Percentiles rank a stretch among this genome's conserved stretches.
phyloP scores from a whole-genome alignment of 2,797 vertebrate genomes.

The Mionectes olivaceus region DNA sequence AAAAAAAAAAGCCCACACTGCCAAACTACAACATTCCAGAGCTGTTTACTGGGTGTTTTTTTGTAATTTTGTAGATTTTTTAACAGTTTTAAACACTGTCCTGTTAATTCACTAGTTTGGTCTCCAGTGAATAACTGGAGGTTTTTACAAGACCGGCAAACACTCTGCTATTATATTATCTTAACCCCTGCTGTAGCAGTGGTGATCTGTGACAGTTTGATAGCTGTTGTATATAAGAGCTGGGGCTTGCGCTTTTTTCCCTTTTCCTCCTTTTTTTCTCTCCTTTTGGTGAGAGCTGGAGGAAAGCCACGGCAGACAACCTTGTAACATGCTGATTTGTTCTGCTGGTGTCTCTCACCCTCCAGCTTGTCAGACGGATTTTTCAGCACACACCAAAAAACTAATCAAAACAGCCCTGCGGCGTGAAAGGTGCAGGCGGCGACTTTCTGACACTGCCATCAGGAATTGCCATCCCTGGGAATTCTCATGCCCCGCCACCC shows the following conservation, averaged over 20 bases:
- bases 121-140: neutral
- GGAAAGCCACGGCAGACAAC: neutral
- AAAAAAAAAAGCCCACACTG: neutral
- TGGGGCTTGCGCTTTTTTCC: neutral
- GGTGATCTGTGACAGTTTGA: neutral
- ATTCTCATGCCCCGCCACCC: constrained; percentile 77
- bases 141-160: constrained; percentile 43
- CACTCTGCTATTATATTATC: neutral
- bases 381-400: constrained; percentile 17
- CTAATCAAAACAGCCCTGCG: neutral
- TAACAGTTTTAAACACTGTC: neutral
- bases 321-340: neutral
- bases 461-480: constrained; percentile 49
- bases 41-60: neutral
- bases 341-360: neutral
- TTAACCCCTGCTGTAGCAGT: neutral
- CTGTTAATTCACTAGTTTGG: constrained; percentile 9
- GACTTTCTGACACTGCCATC: constrained; percentile 24
- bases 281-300: neutral
- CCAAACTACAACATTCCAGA: neutral
- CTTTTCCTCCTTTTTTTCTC: neutral
- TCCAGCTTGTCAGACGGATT: neutral
- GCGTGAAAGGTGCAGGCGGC: neutral
- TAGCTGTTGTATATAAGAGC: neutral
- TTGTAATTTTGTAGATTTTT: neutral